These are phyloP conservation scores for Drosophila rubida DNA, from an alignment of 2,888 invertebrate species.

Conservation along the genomic window DNA sequence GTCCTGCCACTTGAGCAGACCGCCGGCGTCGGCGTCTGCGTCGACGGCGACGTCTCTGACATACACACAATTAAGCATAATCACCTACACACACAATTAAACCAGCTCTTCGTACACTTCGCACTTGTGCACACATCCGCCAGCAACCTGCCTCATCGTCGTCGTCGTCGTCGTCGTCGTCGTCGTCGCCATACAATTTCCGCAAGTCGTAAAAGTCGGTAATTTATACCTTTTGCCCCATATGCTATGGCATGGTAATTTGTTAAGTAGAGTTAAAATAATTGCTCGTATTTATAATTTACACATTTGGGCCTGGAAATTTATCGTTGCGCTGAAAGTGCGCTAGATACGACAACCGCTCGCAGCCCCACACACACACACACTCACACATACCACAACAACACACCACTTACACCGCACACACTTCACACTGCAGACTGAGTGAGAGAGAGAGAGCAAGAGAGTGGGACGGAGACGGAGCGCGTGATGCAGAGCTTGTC, in stretches of 20 bases:
- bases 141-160: slow-evolving; percentile 30
- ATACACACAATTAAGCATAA: slow-evolving; percentile 75
- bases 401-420: not conserved
- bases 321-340: slow-evolving; percentile 83
- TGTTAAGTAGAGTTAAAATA: slow-evolving; percentile 86
- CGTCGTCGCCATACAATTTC: slow-evolving; percentile 78
- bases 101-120: slow-evolving; percentile 41
- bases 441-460: not conserved
- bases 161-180: slow-evolving; percentile 24
- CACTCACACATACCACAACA: not conserved
- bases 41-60: slow-evolving; percentile 54
- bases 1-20: slow-evolving; percentile 47
- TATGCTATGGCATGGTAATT: slow-evolving; percentile 85
- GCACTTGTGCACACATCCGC: slow-evolving; percentile 35
- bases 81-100: slow-evolving; percentile 73
- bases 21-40: slow-evolving; percentile 40
- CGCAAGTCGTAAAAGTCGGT: slow-evolving; percentile 81
- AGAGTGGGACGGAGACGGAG: slow-evolving; percentile 8
- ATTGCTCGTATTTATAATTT: slow-evolving; percentile 86
- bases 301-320: slow-evolving; percentile 84
- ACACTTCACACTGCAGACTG: not conserved
- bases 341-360: slow-evolving; percentile 59
- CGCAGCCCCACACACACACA: not conserved
- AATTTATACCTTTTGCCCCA: slow-evolving; percentile 83
- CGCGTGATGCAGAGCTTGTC: slow-evolving; percentile 51